Conservation (phyloP, 2,888 invertebrate species). For the Hypomecis punctinalis region DNA sequence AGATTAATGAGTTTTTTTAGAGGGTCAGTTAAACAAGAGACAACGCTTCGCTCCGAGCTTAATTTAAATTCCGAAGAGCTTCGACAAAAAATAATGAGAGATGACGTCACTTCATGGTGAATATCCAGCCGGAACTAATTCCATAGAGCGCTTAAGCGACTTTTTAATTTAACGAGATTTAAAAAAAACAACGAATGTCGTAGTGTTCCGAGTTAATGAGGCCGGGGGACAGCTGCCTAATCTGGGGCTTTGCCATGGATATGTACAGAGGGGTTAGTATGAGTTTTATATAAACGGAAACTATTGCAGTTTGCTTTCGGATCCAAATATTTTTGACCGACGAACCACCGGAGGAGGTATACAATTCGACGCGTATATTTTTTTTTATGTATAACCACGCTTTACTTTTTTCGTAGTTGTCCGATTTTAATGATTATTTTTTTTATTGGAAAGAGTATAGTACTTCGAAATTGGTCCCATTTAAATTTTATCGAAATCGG, state of each 20-base stretch:
- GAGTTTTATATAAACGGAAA: no score
- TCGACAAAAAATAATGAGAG: slow-evolving; percentile 36
- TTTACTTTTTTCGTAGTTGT: no score
- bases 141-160: slow-evolving; percentile 36
- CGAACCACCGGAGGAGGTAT: no score
- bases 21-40: slow-evolving; percentile 26
- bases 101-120: slow-evolving; percentile 37
- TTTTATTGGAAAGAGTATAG: no score
- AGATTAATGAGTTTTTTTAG: slow-evolving; percentile 27
- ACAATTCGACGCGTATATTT: no score
- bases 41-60: slow-evolving; percentile 27
- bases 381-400: no score
- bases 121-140: slow-evolving; percentile 41
- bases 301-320: no score
- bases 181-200: slow-evolving; percentile 52
- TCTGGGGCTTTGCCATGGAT: neutral
- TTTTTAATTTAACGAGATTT: slow-evolving; percentile 44
- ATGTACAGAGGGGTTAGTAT: no score
- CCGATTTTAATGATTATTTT: no score
- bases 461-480: no score
- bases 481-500: no score
- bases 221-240: slow-evolving; percentile 22
- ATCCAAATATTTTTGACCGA: no score
- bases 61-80: slow-evolving; percentile 33
- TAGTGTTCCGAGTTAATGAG: slow-evolving; percentile 46